These are phyloP conservation scores for Tridacna gigas DNA, from an alignment of 2,888 invertebrate species.

Conservation along the genomic window DNA sequence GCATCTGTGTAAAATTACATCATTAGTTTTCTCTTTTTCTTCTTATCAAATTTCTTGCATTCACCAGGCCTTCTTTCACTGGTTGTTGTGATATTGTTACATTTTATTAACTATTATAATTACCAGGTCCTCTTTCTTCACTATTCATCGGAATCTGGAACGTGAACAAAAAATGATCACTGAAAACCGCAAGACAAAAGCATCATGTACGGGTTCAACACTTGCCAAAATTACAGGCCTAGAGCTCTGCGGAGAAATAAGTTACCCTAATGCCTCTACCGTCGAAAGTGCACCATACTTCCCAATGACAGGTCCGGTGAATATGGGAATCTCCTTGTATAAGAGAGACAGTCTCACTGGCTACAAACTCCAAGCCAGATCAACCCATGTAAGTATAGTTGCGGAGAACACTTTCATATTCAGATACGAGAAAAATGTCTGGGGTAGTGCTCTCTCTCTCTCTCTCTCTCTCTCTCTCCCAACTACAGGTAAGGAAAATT, in stretches of 20 bases:
- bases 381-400: conserved; percentile 63
- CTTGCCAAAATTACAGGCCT: conserved; percentile 91
- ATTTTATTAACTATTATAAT: too few relatives aligned
- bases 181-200: conserved; percentile 87
- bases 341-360: conserved; percentile 80
- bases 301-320: conserved; percentile 81
- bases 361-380: conserved; percentile 78
- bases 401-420: neutral
- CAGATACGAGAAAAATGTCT: too few relatives aligned
- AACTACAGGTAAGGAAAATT: too few relatives aligned
- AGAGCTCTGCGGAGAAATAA: conserved; percentile 92
- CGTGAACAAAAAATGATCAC: conserved; percentile 89
- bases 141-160: conserved; percentile 86
- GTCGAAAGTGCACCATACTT: conserved; percentile 84
- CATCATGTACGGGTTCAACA: conserved; percentile 80
- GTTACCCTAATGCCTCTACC: conserved; percentile 89
- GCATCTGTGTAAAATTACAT: too few relatives aligned
- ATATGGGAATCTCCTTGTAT: conserved; percentile 70
- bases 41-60: too few relatives aligned
- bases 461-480: too few relatives aligned
- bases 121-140: conserved; percentile 80
- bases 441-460: too few relatives aligned
- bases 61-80: too few relatives aligned
- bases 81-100: too few relatives aligned
- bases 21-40: too few relatives aligned